phyloP scores from a whole-genome alignment of 2,113 vertebrate species.

The Catharus fuscescens region DNA sequence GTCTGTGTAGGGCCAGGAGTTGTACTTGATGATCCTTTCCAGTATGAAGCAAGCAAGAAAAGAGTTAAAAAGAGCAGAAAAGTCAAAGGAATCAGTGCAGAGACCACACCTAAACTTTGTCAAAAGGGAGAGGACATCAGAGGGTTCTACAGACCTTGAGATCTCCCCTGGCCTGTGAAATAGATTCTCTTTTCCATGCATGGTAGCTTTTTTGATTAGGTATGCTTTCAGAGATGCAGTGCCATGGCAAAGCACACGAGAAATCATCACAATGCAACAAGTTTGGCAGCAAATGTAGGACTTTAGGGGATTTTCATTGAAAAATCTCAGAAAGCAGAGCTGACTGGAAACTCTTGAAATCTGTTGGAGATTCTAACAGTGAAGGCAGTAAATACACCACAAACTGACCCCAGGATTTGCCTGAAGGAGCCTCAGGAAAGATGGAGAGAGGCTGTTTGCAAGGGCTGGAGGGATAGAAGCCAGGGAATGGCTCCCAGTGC shows the following conservation, averaged over 20 bases:
- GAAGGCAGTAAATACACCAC: neutral
- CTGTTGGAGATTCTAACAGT: neutral
- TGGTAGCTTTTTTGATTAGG: neutral
- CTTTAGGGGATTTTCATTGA: neutral
- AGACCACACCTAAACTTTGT: neutral
- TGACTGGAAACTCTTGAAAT: neutral
- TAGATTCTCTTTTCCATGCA: neutral
- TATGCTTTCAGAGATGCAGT: neutral
- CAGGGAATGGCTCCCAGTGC: neutral
- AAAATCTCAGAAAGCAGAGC: neutral
- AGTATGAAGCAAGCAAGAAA: neutral
- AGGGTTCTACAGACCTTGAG: neutral
- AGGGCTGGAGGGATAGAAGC: neutral
- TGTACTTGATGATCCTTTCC: neutral
- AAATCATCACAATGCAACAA: neutral
- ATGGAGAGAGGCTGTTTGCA: neutral
- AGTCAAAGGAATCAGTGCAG: neutral
- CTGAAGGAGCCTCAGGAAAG: neutral
- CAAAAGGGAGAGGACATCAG: neutral
- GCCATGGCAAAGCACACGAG: neutral
- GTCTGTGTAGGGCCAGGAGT: neutral
- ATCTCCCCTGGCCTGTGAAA: neutral
- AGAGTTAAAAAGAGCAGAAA: neutral
- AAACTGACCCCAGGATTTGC: neutral
- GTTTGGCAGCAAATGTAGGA: neutral